Evolutionary conservation across 2,888 invertebrate genomes (phyloP).

Genomic region (Nemotelus nigrinus): DNA sequence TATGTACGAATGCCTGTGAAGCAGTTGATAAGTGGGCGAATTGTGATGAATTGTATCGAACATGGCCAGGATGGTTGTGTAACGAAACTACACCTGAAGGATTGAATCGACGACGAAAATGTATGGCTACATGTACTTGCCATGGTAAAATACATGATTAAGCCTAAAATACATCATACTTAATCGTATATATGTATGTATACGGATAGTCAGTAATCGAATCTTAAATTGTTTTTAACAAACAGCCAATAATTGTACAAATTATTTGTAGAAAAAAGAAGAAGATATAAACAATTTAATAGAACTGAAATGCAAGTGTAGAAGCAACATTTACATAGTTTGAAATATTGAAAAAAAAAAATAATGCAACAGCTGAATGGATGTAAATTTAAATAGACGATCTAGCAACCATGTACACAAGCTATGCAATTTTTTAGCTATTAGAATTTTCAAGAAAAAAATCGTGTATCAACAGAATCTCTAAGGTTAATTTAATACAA

Average conservation of each 20-base stretch:
- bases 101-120: conserved; percentile 67
- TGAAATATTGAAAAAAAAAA: neutral
- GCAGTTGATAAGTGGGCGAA: conserved; percentile 78
- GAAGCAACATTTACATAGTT: neutral
- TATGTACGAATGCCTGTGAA: conserved; percentile 80
- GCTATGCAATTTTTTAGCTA: no score
- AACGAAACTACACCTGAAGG: conserved; percentile 67
- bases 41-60: conserved; percentile 71
- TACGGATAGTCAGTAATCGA: neutral
- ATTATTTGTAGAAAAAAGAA: conserved; percentile 34
- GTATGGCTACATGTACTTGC: conserved; percentile 80
- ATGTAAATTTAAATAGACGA: neutral
- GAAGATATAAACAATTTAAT: neutral
- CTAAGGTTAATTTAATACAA: no score
- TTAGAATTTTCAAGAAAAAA: no score
- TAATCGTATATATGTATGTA: neutral
- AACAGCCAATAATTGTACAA: conserved; percentile 35
- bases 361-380: neutral
- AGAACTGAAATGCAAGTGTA: neutral
- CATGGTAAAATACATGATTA: conserved; percentile 67
- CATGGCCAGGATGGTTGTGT: conserved; percentile 72
- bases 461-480: no score
- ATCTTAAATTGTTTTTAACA: conserved; percentile 2
- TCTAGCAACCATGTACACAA: no score
- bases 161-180: neutral